Conservation (phyloP, 2,888 invertebrate species). For the Nomada fabriciana region DNA sequence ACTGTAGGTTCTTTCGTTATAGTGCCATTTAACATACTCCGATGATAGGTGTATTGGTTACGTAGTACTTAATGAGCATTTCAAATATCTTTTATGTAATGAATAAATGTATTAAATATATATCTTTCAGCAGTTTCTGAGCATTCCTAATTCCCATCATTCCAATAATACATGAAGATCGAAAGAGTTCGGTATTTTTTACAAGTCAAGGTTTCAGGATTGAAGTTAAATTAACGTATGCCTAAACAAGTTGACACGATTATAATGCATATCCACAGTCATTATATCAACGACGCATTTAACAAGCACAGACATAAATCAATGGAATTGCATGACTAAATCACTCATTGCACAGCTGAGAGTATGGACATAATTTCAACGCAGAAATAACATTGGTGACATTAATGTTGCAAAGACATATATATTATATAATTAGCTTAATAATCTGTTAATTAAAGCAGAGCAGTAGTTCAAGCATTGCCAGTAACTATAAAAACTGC, state of each 20-base stretch:
- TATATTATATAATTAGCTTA: conserved; percentile 13
- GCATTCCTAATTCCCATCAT: background rate
- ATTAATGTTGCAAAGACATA: background rate
- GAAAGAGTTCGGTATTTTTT: too few species aligned
- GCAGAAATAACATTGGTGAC: background rate
- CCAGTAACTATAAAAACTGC: conserved; percentile 6
- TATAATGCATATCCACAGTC: background rate
- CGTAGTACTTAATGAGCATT: conserved; percentile 28
- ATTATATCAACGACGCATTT: background rate
- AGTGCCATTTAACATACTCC: conserved; percentile 34
- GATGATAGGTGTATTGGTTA: background rate
- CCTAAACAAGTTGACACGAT: background rate
- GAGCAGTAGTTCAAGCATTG: background rate
- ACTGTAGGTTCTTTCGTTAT: conserved; percentile 39
- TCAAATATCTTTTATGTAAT: conserved; percentile 33
- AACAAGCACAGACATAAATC: background rate
- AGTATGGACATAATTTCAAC: background rate
- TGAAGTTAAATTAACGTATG: background rate
- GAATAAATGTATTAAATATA: conserved; percentile 43
- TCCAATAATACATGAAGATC: background rate
- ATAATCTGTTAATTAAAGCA: conserved; percentile 32
- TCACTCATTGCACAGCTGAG: background rate
- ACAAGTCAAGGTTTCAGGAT: too few species aligned
- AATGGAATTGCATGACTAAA: conserved; percentile 26
- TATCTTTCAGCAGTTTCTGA: conserved; percentile 19